These are phyloP conservation scores for Chymomyza amoena DNA, from an alignment of 2,888 invertebrate species.

Conservation along the genomic window DNA sequence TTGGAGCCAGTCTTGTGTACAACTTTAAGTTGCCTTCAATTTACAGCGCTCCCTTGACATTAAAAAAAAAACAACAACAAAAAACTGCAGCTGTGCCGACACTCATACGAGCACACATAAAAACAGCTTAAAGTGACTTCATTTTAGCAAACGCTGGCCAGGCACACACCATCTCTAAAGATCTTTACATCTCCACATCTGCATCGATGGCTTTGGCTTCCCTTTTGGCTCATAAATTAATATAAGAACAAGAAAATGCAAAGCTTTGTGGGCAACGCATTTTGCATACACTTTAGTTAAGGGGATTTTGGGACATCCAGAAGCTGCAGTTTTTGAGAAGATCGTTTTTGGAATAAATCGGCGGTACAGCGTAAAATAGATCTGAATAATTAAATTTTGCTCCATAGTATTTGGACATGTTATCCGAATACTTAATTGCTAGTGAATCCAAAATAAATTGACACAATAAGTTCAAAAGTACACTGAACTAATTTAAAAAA, in stretches of 20 bases:
- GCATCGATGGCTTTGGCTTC: neutral
- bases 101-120: conserved; percentile 11
- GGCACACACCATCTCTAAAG: neutral
- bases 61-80: conserved; percentile 10
- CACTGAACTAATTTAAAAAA: too few relatives aligned
- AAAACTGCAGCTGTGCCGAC: conserved; percentile 33
- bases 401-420: too few relatives aligned
- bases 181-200: neutral
- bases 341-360: too few relatives aligned
- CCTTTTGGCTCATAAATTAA: conserved; percentile 15
- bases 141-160: conserved; percentile 10
- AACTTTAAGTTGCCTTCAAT: conserved; percentile 12
- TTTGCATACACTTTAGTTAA: neutral
- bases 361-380: too few relatives aligned
- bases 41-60: conserved; percentile 38
- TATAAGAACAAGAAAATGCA: neutral
- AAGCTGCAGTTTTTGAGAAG: too few relatives aligned
- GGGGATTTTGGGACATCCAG: neutral
- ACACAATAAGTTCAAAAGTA: too few relatives aligned
- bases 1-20: conserved; percentile 24
- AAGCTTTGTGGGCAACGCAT: neutral
- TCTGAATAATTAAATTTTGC: too few relatives aligned
- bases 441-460: too few relatives aligned
- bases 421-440: too few relatives aligned
- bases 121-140: conserved; percentile 12